Evolutionary conservation across 2,888 invertebrate genomes (phyloP).

Genomic region (Elaeidobius kamerunicus): DNA sequence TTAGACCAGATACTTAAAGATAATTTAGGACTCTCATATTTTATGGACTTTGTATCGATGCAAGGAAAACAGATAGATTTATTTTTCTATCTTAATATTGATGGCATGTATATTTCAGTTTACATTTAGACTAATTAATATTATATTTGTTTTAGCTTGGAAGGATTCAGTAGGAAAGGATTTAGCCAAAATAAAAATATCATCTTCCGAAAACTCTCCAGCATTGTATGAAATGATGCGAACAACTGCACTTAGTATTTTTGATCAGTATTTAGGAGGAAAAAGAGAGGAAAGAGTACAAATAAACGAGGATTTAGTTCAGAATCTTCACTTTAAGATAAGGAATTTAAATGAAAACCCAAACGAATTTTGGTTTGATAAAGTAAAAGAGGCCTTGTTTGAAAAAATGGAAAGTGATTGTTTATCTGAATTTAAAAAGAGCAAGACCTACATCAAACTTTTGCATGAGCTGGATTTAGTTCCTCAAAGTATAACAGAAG

Average conservation of each 20-base stretch:
- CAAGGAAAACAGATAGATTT: slow-evolving; percentile 69
- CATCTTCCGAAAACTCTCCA: slow-evolving; percentile 47
- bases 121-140: background rate
- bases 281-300: slow-evolving; percentile 63
- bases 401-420: slow-evolving; percentile 57
- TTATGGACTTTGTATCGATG: slow-evolving; percentile 71
- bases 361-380: slow-evolving; percentile 78
- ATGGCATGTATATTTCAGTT: slow-evolving; percentile 55
- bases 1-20: slow-evolving; percentile 73
- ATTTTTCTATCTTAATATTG: slow-evolving; percentile 75
- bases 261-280: slow-evolving; percentile 73
- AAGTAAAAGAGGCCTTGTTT: slow-evolving; percentile 69
- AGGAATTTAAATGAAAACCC: slow-evolving; percentile 58
- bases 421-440: slow-evolving; percentile 60
- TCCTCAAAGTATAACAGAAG: slow-evolving; percentile 57
- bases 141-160: slow-evolving; percentile 52
- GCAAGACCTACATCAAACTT: slow-evolving; percentile 65
- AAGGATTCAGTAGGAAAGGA: slow-evolving; percentile 70
- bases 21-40: slow-evolving; percentile 71
- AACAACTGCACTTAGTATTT: slow-evolving; percentile 70
- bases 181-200: slow-evolving; percentile 55
- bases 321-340: slow-evolving; percentile 59
- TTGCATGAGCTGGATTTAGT: slow-evolving; percentile 69
- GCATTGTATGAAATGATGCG: slow-evolving; percentile 49
- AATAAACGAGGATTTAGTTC: slow-evolving; percentile 60